These are phyloP conservation scores for Sarotherodon lohbergeri DNA, from an alignment of 2,113 vertebrate species.

Conservation along the genomic window DNA sequence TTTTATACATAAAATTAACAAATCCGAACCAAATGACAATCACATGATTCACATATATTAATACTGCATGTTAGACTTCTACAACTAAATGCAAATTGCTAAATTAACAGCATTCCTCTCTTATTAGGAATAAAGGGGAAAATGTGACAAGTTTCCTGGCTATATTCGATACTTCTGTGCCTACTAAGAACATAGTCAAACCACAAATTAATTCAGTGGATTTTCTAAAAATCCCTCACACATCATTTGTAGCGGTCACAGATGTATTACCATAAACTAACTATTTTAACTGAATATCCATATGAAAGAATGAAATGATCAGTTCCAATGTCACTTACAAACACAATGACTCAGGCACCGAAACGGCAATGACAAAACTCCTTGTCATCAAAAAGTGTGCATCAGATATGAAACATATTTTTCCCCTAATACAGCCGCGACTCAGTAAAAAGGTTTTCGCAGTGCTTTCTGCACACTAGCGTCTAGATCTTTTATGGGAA, in stretches of 20 bases:
- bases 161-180: not conserved
- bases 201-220: not conserved
- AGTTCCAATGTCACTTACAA: not conserved
- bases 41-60: not conserved
- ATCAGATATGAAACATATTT: not conserved
- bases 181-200: not conserved
- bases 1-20: not conserved
- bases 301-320: not conserved
- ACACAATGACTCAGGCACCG: not conserved
- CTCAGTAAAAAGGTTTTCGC: not conserved
- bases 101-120: not conserved
- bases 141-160: constrained; percentile 18
- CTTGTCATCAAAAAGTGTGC: not conserved
- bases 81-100: not conserved
- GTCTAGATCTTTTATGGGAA: constrained; percentile 60
- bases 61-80: not conserved
- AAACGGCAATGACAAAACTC: not conserved
- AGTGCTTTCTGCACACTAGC: constrained; percentile 22
- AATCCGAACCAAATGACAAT: not conserved
- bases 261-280: not conserved
- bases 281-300: not conserved
- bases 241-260: not conserved
- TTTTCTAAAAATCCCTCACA: constrained; percentile 1
- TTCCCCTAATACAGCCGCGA: not conserved
- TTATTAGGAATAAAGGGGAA: not conserved